Base-by-base conservation (phyloP, 2,888 invertebrate genomes). In the Odontothrips loti region DNA sequence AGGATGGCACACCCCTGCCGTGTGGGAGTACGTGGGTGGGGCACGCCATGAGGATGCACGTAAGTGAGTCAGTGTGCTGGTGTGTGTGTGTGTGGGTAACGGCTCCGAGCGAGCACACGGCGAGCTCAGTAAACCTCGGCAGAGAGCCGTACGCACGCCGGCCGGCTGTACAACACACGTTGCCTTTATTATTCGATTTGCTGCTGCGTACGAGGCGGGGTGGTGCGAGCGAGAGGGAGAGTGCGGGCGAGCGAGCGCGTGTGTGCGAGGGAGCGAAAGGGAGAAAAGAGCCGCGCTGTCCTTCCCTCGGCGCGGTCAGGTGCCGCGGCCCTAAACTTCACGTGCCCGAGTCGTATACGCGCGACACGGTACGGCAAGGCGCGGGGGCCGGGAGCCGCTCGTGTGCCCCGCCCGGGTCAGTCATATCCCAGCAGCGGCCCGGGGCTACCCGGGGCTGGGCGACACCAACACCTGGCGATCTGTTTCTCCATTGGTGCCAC, bases 111-210 rank as follows among this genome's bases (percentile, higher is more conserved):
- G 68, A 11, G 68, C 23, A 75, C 68, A 27, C 23, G 23, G 68
- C 68, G 27, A 75, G 68, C 68, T 23, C 23, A 9, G 68, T 23
- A 27, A 75, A 75, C 23, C 12, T 75, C 68, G 68, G 58, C 58
- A 17, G 20, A 58, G 58, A 15, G 58, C 34, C 34, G 34, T 43
- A 43, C 34, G 34, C 34, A 43, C 34, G 34, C 34, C n/a, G n/a
- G n/a, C n/a, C n/a, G n/a, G n/a, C 34, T 43, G 34, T 43, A 43
- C 34, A 43, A 17, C 58, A 58, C 58, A 58, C 58, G n/a, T 51
- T n/a, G n/a, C 58, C n/a, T 58, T 58, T 58, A 58, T 58, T 58
- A 58, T 58, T 58, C 58, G 58, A 58, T 58, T 58, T 58, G 12
- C 51, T 17, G 58, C 58, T 1, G 9, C 51, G 51, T 17, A 15